Evolutionary conservation across 30 jellyfish, hydroid and myxozoan genomes (phyloP).

Genomic region (Pelagia noctiluca): DNA sequence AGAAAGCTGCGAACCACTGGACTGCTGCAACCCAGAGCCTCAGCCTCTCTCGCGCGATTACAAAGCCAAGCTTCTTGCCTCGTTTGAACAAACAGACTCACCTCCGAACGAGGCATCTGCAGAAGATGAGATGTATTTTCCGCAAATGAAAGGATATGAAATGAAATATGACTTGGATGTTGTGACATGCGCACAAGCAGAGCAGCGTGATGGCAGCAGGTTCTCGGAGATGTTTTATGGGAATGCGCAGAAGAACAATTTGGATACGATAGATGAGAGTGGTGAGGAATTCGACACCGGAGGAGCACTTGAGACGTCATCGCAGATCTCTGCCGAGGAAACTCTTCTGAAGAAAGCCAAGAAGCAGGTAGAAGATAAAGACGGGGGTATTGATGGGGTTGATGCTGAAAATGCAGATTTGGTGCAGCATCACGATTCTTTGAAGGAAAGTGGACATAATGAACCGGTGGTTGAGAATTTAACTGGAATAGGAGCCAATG

Average conservation of each 20-base stretch:
- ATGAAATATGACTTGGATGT: slow-evolving; percentile 23
- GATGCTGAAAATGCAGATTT: too few species aligned
- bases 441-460: too few species aligned
- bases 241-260: slow-evolving; percentile 56
- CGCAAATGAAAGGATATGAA: slow-evolving; percentile 58
- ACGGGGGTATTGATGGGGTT: too few species aligned
- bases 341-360: slow-evolving; percentile 15
- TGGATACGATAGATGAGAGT: slow-evolving; percentile 57
- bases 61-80: slow-evolving; percentile 65
- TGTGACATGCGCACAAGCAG: slow-evolving; percentile 23
- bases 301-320: slow-evolving; percentile 60
- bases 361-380: too few species aligned
- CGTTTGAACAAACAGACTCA: slow-evolving; percentile 56
- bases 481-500: too few species aligned
- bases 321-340: slow-evolving; percentile 52
- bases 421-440: too few species aligned
- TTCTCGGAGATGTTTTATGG: slow-evolving; percentile 58
- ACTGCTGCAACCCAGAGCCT: slow-evolving; percentile 11
- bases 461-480: too few species aligned
- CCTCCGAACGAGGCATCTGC: slow-evolving; percentile 37
- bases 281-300: too few species aligned
- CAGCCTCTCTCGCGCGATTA: slow-evolving; percentile 11
- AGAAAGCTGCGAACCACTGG: background rate
- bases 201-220: slow-evolving; percentile 41
- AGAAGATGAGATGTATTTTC: slow-evolving; percentile 28